Conservation (phyloP, 2,113 vertebrate species). For the Hyperopisus bebe region DNA sequence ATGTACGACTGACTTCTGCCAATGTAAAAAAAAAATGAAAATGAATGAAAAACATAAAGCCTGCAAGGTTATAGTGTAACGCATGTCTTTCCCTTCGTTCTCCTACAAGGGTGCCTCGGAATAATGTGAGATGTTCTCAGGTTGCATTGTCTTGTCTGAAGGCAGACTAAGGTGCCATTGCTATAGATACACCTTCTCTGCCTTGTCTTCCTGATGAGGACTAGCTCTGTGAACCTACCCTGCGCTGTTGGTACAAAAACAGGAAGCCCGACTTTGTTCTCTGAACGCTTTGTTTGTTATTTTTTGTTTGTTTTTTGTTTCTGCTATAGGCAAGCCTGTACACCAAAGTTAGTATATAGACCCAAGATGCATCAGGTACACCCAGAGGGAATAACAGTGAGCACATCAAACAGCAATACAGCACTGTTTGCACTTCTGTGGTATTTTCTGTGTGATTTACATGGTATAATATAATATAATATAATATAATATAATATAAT, state of each 20-base stretch:
- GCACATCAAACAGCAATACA: neutral
- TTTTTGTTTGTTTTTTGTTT: neutral
- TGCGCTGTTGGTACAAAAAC: neutral
- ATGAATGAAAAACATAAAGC: neutral
- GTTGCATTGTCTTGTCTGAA: slow-evolving; percentile 1
- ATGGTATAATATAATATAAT: neutral
- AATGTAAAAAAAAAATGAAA: neutral
- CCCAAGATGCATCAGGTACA: neutral
- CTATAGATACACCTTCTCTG: neutral
- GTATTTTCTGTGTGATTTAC: neutral
- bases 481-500: too few relatives aligned
- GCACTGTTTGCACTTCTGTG: neutral
- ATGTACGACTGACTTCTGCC: neutral
- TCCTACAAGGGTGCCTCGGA: neutral
- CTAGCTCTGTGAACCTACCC: neutral
- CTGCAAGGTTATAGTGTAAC: neutral
- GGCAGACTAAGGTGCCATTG: neutral
- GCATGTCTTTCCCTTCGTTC: neutral
- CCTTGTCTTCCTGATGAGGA: neutral
- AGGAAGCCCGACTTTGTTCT: neutral
- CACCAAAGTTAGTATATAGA: neutral
- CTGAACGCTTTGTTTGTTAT: neutral
- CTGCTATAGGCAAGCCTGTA: neutral
- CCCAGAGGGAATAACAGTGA: neutral
- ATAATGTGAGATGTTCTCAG: neutral